Base-by-base conservation (phyloP, 35 echinoderm and acorn worm species). In the Apostichopus parvimensis region DNA sequence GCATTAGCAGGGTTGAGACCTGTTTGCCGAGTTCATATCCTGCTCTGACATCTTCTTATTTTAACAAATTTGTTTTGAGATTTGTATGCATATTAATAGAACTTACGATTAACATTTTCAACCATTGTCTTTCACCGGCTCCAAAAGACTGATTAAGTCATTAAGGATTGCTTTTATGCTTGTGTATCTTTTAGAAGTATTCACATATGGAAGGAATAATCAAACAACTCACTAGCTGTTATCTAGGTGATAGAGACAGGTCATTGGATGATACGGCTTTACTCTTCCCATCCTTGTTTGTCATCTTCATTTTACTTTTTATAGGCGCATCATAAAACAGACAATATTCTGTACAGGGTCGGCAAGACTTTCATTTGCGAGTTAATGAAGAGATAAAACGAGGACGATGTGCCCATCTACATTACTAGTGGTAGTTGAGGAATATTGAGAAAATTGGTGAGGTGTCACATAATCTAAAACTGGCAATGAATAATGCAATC, bases 341-440 rank as follows among this genome's bases (percentile, higher is more conserved):
- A 68, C 64, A 68, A 68, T 68, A 18, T 18, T 68, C 64, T 18
- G 9, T 8, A 11, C 3, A 68, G 64, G 17, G 71, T 13, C 20
- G 17, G 71, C 71, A 7, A 75, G 71, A 75, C 71, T 75, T 75
- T 75, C 71, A 75, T 75, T 75, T 75, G 71, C 14, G 17, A 75
- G 21, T 18, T 75, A 75, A 75, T 75, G 71, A 75, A 75, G 71
- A 22, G 71, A 75, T 75, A 18, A 75, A 75, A 18, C 17, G 21
- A 75, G 71, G 71, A 75, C 71, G n/a, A 75, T 75, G 71, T 75
- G 71, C 71, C 7, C 71, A n/a, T n/a, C 71, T 20, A 75, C 71
- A 75, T 7, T 20, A 6, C 17, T 75, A 7, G n/a, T 75, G 7
- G n/a, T 18, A 22, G 15, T 75, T n/a, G 17, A 75, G 21, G 71